phyloP scores from a whole-genome alignment of 1,140 invertebrate species.

The Drosophila equinoxialis region DNA sequence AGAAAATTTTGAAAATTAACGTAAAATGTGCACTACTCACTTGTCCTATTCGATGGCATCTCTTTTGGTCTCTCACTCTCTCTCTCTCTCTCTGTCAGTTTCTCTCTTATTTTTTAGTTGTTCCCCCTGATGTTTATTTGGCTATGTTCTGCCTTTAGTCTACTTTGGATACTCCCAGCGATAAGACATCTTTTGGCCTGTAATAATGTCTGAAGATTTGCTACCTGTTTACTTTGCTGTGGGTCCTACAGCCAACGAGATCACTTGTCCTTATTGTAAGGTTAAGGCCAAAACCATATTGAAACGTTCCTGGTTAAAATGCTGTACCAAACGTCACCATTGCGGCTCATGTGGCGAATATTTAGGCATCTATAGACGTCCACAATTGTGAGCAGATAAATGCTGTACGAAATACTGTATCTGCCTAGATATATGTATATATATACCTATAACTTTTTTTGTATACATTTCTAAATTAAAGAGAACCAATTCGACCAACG shows the following conservation, averaged over 20 bases:
- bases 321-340: conserved; percentile 68
- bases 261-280: conserved; percentile 75
- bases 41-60: not conserved
- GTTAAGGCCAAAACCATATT: conserved; percentile 61
- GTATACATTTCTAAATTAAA: conserved; percentile 7
- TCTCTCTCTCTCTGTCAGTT: not conserved
- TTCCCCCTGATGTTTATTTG: not conserved
- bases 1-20: conserved; percentile 15
- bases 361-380: conserved; percentile 71
- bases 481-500: not conserved
- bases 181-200: conserved; percentile 26
- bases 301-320: conserved; percentile 57
- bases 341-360: conserved; percentile 79
- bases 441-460: not conserved
- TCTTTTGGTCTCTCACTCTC: conserved; percentile 14
- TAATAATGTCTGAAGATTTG: conserved; percentile 48
- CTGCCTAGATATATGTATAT: not conserved
- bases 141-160: conserved; percentile 39
- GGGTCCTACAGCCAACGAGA: conserved; percentile 73
- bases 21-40: not conserved
- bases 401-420: not conserved
- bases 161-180: conserved; percentile 30
- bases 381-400: conserved; percentile 54
- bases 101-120: not conserved
- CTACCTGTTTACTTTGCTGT: conserved; percentile 76